Percentiles rank a stretch among this genome's conserved stretches.
Conservation (phyloP, 2,888 invertebrate genomes). For the Apotomis betuletana region DNA sequence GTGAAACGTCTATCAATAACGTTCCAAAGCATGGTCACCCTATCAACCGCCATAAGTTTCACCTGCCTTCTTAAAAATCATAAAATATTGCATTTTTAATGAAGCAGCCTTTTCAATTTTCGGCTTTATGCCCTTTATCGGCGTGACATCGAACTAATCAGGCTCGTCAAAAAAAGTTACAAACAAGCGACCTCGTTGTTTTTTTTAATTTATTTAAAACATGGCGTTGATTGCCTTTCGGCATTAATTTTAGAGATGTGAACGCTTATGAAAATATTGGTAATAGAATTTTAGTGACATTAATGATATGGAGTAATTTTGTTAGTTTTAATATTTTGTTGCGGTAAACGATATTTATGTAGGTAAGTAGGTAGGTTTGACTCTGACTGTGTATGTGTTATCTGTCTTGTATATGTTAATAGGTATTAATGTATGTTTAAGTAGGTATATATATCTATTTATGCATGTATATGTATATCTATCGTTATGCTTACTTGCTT, state of each 20-base stretch:
- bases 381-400: too few relatives aligned
- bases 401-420: too few relatives aligned
- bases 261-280: conserved; percentile 46
- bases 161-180: conserved; percentile 54
- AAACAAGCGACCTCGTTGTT: conserved; percentile 43
- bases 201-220: conserved; percentile 61
- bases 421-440: too few relatives aligned
- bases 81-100: conserved; percentile 83
- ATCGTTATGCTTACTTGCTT: too few relatives aligned
- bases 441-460: too few relatives aligned
- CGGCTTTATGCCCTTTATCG: conserved; percentile 78
- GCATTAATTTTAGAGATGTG: conserved; percentile 64
- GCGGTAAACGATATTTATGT: too few relatives aligned
- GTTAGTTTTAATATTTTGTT: conserved; percentile 32
- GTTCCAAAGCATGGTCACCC: conserved; percentile 60
- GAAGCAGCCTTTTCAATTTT: conserved; percentile 81
- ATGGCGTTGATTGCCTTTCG: conserved; percentile 70
- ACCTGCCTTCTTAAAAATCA: conserved; percentile 79
- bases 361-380: too few relatives aligned
- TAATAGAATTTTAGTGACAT: conserved; percentile 61
- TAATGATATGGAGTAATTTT: conserved; percentile 51
- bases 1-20: background rate
- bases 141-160: conserved; percentile 82
- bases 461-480: too few relatives aligned
- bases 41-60: conserved; percentile 65